Conservation (phyloP, 2,888 invertebrate species). For the Apoda limacodes region DNA sequence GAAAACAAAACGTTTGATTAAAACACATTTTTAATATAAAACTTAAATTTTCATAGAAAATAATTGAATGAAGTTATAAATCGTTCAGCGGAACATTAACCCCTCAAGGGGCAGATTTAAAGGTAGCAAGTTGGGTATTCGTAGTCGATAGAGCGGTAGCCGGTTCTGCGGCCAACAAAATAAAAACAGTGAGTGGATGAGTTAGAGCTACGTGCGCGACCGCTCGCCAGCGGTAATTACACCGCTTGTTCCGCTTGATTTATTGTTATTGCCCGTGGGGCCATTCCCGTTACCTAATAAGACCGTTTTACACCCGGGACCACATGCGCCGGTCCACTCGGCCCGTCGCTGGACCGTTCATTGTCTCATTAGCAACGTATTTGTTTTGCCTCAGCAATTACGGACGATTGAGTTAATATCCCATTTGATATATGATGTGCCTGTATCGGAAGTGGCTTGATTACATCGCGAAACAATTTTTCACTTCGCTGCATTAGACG, state of each 20-base stretch:
- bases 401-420: constrained; percentile 59
- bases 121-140: constrained; percentile 58
- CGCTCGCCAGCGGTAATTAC: constrained; percentile 69
- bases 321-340: constrained; percentile 50
- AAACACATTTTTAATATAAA: background rate
- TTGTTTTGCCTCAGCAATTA: constrained; percentile 56
- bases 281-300: constrained; percentile 69
- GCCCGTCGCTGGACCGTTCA: constrained; percentile 44
- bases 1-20: constrained; percentile 18
- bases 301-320: constrained; percentile 65
- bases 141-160: constrained; percentile 63
- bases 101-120: constrained; percentile 60
- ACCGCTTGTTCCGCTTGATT: constrained; percentile 71
- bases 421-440: constrained; percentile 51
- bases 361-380: constrained; percentile 62
- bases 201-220: constrained; percentile 63
- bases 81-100: constrained; percentile 53
- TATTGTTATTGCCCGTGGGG: constrained; percentile 71
- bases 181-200: constrained; percentile 66
- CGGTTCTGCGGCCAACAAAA: constrained; percentile 56
- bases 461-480: too few relatives aligned
- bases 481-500: too few relatives aligned
- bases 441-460: constrained; percentile 41
- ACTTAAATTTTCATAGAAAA: constrained; percentile 21
- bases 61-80: constrained; percentile 58